Conservation (phyloP, 2,888 invertebrate genomes). For the Drosophila leonis region DNA sequence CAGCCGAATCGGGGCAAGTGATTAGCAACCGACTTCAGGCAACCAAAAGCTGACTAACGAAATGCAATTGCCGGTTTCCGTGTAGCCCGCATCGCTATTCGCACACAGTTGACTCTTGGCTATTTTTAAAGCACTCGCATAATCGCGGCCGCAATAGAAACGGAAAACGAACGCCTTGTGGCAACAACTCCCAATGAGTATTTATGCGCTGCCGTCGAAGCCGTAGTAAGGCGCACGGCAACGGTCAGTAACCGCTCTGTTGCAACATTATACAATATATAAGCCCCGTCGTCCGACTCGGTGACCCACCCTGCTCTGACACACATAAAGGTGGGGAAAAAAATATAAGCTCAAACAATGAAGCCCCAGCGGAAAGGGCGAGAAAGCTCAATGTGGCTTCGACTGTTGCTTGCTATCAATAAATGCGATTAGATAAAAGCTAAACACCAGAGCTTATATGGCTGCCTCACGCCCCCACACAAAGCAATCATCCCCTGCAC, state of each 20-base stretch:
- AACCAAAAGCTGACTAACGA: constrained; percentile 29
- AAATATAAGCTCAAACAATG: constrained; percentile 51
- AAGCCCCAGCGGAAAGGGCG: constrained; percentile 38
- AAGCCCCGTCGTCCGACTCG: constrained; percentile 31
- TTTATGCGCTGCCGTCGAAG: constrained; percentile 46
- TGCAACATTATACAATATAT: constrained; percentile 76
- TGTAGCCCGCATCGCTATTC: constrained; percentile 21
- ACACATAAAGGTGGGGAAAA: constrained; percentile 51
- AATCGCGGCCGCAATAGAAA: constrained; percentile 30
- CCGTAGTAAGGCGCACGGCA: constrained; percentile 55
- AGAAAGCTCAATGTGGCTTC: constrained; percentile 39
- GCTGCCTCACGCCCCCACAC: constrained; percentile 29
- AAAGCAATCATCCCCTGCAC: neutral
- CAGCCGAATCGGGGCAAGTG: constrained; percentile 38
- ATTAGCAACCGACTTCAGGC: constrained; percentile 44
- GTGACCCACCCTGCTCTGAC: constrained; percentile 52
- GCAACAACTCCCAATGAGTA: constrained; percentile 30
- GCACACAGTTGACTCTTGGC: constrained; percentile 23
- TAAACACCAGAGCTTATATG: constrained; percentile 53
- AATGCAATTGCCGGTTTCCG: constrained; percentile 32
- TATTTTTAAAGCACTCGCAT: constrained; percentile 49
- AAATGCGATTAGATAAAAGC: constrained; percentile 71
- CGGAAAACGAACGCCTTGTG: constrained; percentile 24
- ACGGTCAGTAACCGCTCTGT: constrained; percentile 71
- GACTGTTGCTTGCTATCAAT: constrained; percentile 70